A percentile compares a stretch with the other conserved stretches of the same genome.
Conservation (phyloP, 2,888 invertebrate species). For the Drosophila atripex region DNA sequence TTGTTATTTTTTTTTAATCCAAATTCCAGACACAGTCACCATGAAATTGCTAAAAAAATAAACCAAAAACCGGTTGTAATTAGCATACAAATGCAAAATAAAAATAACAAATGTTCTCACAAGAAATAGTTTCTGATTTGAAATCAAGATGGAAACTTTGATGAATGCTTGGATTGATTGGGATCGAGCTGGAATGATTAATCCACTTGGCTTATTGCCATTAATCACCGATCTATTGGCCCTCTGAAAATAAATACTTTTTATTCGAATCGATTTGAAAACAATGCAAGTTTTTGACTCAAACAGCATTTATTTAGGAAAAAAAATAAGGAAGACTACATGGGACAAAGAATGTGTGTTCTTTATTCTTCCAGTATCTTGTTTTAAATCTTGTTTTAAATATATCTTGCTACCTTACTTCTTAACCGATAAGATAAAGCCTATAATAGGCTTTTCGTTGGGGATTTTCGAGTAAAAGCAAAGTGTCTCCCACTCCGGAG, state of each 20-base stretch:
- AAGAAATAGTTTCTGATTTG: slow-evolving; percentile 1
- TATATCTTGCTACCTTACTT: too few relatives aligned
- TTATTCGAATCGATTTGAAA: background rate
- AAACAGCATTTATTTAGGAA: too few relatives aligned
- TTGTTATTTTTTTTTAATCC: background rate
- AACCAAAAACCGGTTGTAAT: slow-evolving; percentile 37
- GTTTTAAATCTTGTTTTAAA: too few relatives aligned
- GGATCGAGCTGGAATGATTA: background rate
- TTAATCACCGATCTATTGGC: background rate
- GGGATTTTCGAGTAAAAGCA: too few relatives aligned
- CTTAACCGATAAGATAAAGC: slow-evolving; percentile 19
- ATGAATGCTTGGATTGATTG: slow-evolving; percentile 5
- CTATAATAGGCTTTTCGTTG: too few relatives aligned
- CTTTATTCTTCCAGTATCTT: too few relatives aligned
- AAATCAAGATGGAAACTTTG: slow-evolving; percentile 2
- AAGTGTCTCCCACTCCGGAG: background rate
- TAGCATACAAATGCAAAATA: slow-evolving; percentile 37
- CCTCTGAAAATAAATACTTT: too few relatives aligned
- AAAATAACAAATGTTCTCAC: slow-evolving; percentile 57
- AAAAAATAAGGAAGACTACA: too few relatives aligned
- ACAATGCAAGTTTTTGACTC: background rate
- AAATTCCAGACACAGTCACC: slow-evolving; percentile 19
- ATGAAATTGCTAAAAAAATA: slow-evolving; percentile 9
- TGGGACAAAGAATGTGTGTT: too few relatives aligned
- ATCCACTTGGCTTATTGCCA: too few relatives aligned